Percentiles rank a stretch among this genome's conserved stretches.
These are phyloP conservation scores for Ditula angustiorana DNA, from an alignment of 2,888 invertebrate genomes.

Conservation along the genomic window DNA sequence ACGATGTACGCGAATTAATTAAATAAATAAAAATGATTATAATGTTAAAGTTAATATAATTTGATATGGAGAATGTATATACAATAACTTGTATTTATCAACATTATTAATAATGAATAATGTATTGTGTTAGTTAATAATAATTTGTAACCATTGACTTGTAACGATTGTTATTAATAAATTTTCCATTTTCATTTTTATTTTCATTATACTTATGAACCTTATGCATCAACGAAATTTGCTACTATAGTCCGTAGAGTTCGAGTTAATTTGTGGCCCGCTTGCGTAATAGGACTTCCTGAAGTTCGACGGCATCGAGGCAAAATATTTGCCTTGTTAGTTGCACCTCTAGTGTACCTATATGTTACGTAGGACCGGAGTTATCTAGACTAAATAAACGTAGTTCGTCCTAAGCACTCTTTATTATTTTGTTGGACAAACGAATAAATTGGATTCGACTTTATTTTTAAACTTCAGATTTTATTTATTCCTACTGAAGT, in stretches of 20 bases:
- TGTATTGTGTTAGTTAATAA: too few relatives aligned
- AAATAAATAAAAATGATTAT: too few relatives aligned
- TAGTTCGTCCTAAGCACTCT: slow-evolving; percentile 2
- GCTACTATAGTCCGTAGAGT: not conserved
- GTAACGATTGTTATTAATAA: too few relatives aligned
- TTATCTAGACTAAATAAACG: slow-evolving; percentile 10
- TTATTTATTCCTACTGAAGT: not conserved
- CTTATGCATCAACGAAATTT: slow-evolving; percentile 2
- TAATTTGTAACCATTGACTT: too few relatives aligned
- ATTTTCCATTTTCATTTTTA: too few relatives aligned
- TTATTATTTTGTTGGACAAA: slow-evolving; percentile 6
- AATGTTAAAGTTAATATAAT: too few relatives aligned
- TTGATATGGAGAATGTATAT: too few relatives aligned
- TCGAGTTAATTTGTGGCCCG: slow-evolving; percentile 3
- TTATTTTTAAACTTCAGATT: slow-evolving; percentile 1
- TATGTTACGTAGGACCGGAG: slow-evolving; percentile 2
- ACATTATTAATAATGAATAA: too few relatives aligned
- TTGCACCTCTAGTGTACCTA: slow-evolving; percentile 23
- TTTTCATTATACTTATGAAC: not conserved
- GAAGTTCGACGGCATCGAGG: slow-evolving; percentile 31
- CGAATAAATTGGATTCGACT: not conserved
- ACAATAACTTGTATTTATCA: too few relatives aligned
- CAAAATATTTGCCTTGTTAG: slow-evolving; percentile 37
- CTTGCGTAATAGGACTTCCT: slow-evolving; percentile 30
- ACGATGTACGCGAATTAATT: too few relatives aligned